A percentile compares a stretch with the other conserved stretches of the same genome.
phyloP scores from a whole-genome alignment of 2,888 invertebrate genomes.

The Idaea dimidiata region DNA sequence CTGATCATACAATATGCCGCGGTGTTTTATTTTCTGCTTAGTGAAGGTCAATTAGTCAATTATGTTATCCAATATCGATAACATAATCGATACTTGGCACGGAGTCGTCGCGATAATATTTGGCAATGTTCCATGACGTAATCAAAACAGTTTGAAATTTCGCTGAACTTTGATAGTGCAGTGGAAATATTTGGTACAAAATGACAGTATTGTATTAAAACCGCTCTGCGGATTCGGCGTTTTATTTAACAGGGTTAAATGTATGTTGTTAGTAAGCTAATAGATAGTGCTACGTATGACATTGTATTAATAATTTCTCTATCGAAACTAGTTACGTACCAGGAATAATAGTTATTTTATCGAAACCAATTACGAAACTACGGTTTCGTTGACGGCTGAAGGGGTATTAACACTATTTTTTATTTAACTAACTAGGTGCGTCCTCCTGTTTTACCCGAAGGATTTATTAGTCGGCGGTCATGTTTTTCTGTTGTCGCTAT shows the following conservation, averaged over 20 bases:
- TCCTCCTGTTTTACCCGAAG: too few species aligned
- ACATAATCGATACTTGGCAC: constrained; percentile 7
- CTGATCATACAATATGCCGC: too few species aligned
- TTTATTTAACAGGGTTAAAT: background rate
- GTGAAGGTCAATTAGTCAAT: too few species aligned
- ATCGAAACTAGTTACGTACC: too few species aligned
- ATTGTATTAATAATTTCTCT: too few species aligned
- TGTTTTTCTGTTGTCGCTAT: too few species aligned
- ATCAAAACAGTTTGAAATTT: background rate
- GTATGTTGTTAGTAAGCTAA: background rate
- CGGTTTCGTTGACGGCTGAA: too few species aligned
- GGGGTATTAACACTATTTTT: too few species aligned
- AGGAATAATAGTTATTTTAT: too few species aligned
- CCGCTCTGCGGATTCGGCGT: background rate
- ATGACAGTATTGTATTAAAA: background rate
- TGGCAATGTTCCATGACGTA: background rate
- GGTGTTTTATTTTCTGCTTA: constrained; percentile 16
- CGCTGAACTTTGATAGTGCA: background rate
- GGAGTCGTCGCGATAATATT: constrained; percentile 13
- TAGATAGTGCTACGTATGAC: background rate
- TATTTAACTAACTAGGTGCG: too few species aligned
- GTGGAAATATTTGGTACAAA: background rate
- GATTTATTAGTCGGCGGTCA: too few species aligned
- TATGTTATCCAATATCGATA: constrained; percentile 25
- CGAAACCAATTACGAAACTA: too few species aligned